These are phyloP conservation scores for Lycopodina hypogea DNA, from an alignment of 37 sponge, comb jelly and placozoan species.

Conservation along the genomic window DNA sequence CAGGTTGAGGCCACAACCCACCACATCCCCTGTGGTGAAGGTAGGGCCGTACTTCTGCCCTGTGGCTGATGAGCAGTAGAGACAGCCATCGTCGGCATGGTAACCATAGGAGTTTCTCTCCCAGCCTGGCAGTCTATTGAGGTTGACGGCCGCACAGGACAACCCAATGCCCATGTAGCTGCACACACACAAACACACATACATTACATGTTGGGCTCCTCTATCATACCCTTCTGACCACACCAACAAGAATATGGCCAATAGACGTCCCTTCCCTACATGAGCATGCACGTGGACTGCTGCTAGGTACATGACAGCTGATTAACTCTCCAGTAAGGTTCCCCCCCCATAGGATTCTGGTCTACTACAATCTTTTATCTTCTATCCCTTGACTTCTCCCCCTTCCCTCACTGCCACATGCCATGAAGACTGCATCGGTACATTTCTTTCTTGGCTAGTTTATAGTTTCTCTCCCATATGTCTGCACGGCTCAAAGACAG, in stretches of 20 bases:
- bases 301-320: too few relatives aligned
- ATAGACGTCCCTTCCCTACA: neutral
- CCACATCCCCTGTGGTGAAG: conserved; percentile 94
- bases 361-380: too few relatives aligned
- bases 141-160: conserved; percentile 60
- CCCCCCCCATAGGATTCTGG: too few relatives aligned
- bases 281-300: too few relatives aligned
- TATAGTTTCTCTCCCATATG: too few relatives aligned
- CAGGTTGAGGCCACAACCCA: conserved; percentile 97
- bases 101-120: conserved; percentile 98
- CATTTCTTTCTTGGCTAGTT: too few relatives aligned
- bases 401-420: too few relatives aligned
- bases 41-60: conserved; percentile 96
- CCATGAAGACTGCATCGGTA: too few relatives aligned
- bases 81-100: conserved; percentile 99
- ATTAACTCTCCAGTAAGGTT: too few relatives aligned
- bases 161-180: conserved; percentile 96
- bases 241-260: neutral
- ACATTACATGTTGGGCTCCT: neutral
- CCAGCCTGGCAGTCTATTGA: conserved; percentile 96
- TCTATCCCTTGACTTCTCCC: too few relatives aligned
- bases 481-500: too few relatives aligned
- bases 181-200: neutral
- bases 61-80: conserved; percentile 77
- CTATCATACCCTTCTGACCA: neutral